Base-by-base conservation (phyloP, 1,140 invertebrate species). In the Anthonomus grandis region DNA sequence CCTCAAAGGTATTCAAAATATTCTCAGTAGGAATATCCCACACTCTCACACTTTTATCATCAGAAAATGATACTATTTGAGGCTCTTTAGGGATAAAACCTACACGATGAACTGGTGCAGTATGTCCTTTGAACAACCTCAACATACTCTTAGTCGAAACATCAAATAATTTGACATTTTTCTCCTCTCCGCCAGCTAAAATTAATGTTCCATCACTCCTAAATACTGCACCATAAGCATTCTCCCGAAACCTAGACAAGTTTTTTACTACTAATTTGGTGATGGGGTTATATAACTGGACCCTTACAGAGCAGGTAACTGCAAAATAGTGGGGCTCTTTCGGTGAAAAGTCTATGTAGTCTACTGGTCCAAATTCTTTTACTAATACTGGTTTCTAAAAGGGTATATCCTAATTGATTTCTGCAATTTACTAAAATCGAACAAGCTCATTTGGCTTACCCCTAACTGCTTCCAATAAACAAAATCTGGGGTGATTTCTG, bases 21-120 rank as follows among this genome's bases (percentile, higher is more conserved):
- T 85, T 82, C 74, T 95, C 91, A 64, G 81, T 89, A 4, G 89
- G 79, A 68, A 98, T 88, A 70, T 98, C 94, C 93, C 93, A 97
- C 8, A 96, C 60, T 58, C 79, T 78, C 5, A 91, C 83, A n/a
- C 85, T 81, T 74, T 93, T 95, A 72, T 99, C 95, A 78, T 98
- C 95, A 5, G 92, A 92, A 72, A 93, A 96, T 66, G 93, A 95
- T 4, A 89, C 80, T 23, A 98, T 78, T 51, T 89, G 86, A 23
- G 85, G 73, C 66, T 89, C 85, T 70, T 90, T 86, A 24, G 81
- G 76, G 12, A 91, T 83, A 65, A 97, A 98, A 68, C 83, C 86
- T 59, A 87, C 86, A 31, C 92, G 80, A 72, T 95, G 93, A 1
- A 95, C 89, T 27, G 70, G 48, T n/a, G 68, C 77, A 54, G 69